Percentiles rank a stretch among this genome's conserved stretches.
These are phyloP conservation scores for Condylura cristata DNA, from an alignment of 2,113 vertebrate species.

Conservation along the genomic window DNA sequence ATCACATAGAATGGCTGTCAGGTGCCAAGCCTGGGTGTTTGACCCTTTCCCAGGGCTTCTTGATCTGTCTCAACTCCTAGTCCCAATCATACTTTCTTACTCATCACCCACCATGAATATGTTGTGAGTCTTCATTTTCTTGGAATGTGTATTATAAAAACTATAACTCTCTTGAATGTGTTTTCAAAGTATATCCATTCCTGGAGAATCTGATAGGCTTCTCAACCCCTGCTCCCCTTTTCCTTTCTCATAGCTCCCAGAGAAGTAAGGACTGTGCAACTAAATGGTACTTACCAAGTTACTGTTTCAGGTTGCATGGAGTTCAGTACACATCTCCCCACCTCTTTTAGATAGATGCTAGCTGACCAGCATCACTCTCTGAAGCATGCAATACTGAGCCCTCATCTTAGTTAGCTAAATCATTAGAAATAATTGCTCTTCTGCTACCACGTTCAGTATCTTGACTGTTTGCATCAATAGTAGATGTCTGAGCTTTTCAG, in stretches of 20 bases:
- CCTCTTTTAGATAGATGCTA: not conserved
- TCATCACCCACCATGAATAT: not conserved
- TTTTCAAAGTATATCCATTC: not conserved
- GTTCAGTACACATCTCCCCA: not conserved
- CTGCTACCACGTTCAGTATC: not conserved
- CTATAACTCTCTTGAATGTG: not conserved
- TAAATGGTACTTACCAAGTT: not conserved
- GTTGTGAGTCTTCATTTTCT: not conserved
- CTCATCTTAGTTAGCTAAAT: conserved; percentile 16
- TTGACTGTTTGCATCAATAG: not conserved
- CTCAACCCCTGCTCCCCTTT: not conserved
- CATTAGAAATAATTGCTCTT: not conserved
- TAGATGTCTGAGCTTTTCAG: not conserved
- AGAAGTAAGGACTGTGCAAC: not conserved
- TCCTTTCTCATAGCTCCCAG: not conserved
- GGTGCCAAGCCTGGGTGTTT: not conserved
- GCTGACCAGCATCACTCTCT: not conserved
- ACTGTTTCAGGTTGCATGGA: not conserved
- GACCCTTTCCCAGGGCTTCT: not conserved
- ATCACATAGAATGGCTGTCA: not conserved
- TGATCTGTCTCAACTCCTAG: not conserved
- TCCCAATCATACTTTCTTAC: not conserved
- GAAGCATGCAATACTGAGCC: not conserved
- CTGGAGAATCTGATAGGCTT: not conserved
- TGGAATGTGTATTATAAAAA: not conserved